These are phyloP conservation scores for Telmatherina bonti DNA, from an alignment of 2,797 vertebrate species.

Conservation along the genomic window DNA sequence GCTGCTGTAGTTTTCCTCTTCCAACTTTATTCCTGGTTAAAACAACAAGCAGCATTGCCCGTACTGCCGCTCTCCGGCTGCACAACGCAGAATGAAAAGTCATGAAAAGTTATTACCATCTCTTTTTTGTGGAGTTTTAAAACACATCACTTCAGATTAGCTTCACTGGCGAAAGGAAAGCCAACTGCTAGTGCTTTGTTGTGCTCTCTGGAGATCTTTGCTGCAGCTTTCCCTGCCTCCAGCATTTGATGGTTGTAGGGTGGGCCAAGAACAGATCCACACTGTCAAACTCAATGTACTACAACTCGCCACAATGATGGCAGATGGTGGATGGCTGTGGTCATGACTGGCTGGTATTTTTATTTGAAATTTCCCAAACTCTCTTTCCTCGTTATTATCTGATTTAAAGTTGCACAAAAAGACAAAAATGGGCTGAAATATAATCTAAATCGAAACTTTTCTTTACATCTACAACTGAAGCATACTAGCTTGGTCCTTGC, in stretches of 20 bases:
- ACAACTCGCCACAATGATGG: background rate
- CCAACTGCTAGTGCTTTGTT: background rate
- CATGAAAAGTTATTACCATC: background rate
- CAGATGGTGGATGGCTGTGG: background rate
- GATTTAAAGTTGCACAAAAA: too few species aligned
- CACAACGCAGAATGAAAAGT: too few species aligned
- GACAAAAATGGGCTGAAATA: background rate
- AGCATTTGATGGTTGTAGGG: background rate
- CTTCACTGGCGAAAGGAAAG: background rate
- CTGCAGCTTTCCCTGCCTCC: background rate
- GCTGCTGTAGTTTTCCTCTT: too few species aligned
- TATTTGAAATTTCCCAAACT: background rate
- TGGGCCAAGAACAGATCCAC: background rate
- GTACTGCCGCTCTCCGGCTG: too few species aligned
- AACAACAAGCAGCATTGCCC: too few species aligned
- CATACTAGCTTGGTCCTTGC: background rate
- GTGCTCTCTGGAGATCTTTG: background rate
- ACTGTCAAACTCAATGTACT: background rate
- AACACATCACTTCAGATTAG: background rate
- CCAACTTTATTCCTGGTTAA: too few species aligned
- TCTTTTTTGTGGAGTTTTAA: background rate
- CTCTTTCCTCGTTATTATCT: too few species aligned
- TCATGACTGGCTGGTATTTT: background rate
- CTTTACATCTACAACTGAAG: conserved; percentile 1
- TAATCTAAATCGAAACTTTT: background rate